phyloP scores from a whole-genome alignment of 2,113 vertebrate species.

The Crotalus tigris region DNA sequence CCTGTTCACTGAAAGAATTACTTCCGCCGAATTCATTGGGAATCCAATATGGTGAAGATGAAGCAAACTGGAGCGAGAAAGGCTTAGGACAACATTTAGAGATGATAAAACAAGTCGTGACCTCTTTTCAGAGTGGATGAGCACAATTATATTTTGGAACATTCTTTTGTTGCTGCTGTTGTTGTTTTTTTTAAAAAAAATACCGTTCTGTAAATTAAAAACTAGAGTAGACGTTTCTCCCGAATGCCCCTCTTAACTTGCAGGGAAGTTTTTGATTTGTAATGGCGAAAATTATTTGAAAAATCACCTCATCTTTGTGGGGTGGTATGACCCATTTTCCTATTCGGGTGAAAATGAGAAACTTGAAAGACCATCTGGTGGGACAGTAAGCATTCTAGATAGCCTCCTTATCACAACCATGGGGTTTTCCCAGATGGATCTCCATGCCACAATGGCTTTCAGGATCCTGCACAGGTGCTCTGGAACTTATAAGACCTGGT shows the following conservation, averaged over 20 bases:
- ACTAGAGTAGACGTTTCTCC: background rate
- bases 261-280: background rate
- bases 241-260: background rate
- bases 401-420: background rate
- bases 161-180: background rate
- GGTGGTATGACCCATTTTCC: no score
- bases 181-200: background rate
- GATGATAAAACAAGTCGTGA: background rate
- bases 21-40: background rate
- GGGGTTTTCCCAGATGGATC: background rate
- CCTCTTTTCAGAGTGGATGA: background rate
- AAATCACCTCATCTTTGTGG: background rate
- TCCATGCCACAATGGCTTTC: fast-evolving
- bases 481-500: background rate
- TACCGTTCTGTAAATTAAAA: background rate
- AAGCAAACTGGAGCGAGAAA: background rate
- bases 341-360: background rate
- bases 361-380: background rate
- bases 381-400: background rate
- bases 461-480: no score
- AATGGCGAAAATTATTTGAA: background rate
- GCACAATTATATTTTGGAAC: background rate
- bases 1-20: background rate
- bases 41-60: background rate
- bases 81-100: background rate